Base-by-base conservation (phyloP, 1,140 invertebrate species). In the Scaptomyza montana region DNA sequence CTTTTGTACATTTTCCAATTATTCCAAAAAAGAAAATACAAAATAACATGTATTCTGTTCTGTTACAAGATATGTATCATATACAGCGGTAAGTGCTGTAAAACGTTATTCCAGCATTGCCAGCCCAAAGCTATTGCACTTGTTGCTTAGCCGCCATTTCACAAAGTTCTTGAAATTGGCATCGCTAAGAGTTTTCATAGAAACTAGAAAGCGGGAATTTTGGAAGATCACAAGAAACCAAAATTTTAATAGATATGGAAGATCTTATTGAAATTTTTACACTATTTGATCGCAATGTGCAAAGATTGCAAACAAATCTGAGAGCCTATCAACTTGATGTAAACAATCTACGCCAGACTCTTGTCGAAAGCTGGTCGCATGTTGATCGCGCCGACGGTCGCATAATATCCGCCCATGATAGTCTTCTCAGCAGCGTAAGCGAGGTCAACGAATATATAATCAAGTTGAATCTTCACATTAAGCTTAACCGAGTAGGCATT, bases 391-490 rank as follows among this genome's bases (percentile, higher is more conserved):
- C 39, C 0, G 64, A 80, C 12, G 13, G 46, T 19, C 39, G 51
- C 0, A 33, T 75, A 0, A 64, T 78, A 28, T 49, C 51, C 0
- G 3, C 80, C 5, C 75, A 87, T 43, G 61, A 87, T 39, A 16
- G 13, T 0, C 41, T 86, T 1, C 49, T 87, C 25, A 54, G 56
- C n/a, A 73, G 68, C 10, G 46, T 86, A 1, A 82, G 50, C 54
- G 25, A 53, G 4, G 50, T 87, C 0, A 87, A 87, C 33, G 65
- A 71, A 1, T 16, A 57, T 45, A 46, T 76, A 2, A 78, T 78
- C 2, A 76, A 73, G 43, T 55, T 87, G 9, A 78, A 70, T 47
- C 45, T 82, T 13, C 57, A 72, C 9, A 64, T 86, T 3, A 64
- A 78, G 19, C 43, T 81, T 0, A 78, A 78, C 30, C 16, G 30